Evolutionary conservation across 1,140 invertebrate genomes (phyloP).

Genomic region (Camponotus floridanus): DNA sequence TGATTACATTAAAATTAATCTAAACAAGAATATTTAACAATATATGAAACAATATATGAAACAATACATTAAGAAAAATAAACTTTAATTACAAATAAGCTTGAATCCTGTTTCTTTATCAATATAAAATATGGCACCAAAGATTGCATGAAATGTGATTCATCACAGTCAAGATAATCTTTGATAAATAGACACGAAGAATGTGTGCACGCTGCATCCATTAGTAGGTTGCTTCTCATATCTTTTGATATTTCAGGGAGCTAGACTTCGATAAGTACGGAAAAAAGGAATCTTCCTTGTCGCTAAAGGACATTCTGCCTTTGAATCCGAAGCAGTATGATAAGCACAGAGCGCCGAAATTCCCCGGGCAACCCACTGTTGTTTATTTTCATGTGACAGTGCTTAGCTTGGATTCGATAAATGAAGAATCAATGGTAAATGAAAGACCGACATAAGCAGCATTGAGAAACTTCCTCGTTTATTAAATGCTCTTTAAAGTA

Average conservation of each 20-base stretch:
- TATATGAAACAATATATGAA: too few relatives aligned
- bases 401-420: slow-evolving; percentile 94
- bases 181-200: background rate
- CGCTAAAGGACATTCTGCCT: slow-evolving; percentile 93
- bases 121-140: background rate
- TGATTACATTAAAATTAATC: too few relatives aligned
- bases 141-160: background rate
- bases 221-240: slow-evolving; percentile 58
- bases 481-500: background rate
- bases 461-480: background rate
- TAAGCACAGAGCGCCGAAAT: slow-evolving; percentile 95
- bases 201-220: background rate
- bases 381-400: slow-evolving; percentile 97
- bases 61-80: too few relatives aligned
- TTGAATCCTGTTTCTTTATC: background rate
- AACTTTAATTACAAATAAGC: slow-evolving; percentile 2
- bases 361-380: slow-evolving; percentile 93
- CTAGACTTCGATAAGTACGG: slow-evolving; percentile 83
- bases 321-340: slow-evolving; percentile 95
- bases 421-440: slow-evolving; percentile 96
- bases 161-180: background rate
- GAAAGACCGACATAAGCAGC: slow-evolving; percentile 22
- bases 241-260: slow-evolving; percentile 76
- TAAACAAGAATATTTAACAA: background rate
- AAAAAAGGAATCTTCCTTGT: slow-evolving; percentile 86